Evolutionary conservation across 2,888 invertebrate species (phyloP).

Genomic region (Shargacucullia verbasci): DNA sequence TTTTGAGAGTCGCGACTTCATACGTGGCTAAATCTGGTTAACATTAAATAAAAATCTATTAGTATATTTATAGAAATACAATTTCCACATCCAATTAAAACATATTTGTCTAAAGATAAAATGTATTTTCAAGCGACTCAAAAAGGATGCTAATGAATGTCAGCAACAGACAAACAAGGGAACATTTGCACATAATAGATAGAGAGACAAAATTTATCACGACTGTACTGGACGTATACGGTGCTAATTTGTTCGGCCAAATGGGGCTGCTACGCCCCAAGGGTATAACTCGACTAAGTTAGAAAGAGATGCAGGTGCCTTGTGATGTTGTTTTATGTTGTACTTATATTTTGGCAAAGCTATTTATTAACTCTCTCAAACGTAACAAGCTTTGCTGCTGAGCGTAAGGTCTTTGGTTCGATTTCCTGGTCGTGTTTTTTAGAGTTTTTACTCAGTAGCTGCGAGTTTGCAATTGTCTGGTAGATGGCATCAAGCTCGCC

Average conservation of each 20-base stretch:
- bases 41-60: too few relatives aligned
- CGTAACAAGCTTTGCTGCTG: too few relatives aligned
- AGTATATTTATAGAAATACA: too few relatives aligned
- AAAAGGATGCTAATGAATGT: conserved; percentile 29
- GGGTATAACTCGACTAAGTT: conserved; percentile 54
- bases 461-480: too few relatives aligned
- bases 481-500: too few relatives aligned
- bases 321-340: conserved; percentile 11
- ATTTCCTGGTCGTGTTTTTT: too few relatives aligned
- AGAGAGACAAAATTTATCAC: conserved; percentile 51
- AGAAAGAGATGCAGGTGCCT: conserved; percentile 51
- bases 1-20: too few relatives aligned
- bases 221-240: conserved; percentile 36
- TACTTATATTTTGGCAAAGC: conserved; percentile 20
- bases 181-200: conserved; percentile 43
- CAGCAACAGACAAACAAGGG: conserved; percentile 20
- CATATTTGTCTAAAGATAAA: too few relatives aligned
- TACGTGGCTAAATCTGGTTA: too few relatives aligned
- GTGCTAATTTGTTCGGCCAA: conserved; percentile 58
- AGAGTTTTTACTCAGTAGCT: too few relatives aligned
- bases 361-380: not conserved
- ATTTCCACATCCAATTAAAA: too few relatives aligned
- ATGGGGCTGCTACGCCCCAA: conserved; percentile 51
- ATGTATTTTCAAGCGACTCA: not conserved
- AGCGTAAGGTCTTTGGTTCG: too few relatives aligned